Evolutionary conservation across 2,888 invertebrate species (phyloP).

Genomic region (Aphrophora alni): DNA sequence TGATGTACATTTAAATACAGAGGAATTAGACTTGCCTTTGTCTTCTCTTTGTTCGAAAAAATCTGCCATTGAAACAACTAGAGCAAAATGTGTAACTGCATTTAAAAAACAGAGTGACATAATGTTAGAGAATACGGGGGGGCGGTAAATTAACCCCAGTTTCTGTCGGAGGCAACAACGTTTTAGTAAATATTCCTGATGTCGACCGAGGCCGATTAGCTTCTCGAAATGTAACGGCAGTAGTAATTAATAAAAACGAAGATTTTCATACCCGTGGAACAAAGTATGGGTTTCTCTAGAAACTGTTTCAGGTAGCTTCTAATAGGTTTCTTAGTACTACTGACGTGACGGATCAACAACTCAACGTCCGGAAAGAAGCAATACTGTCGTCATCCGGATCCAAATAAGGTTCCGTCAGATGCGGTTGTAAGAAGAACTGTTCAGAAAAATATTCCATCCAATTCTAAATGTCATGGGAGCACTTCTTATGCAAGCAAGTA

Average conservation of each 20-base stretch:
- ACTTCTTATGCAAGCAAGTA: too few relatives aligned
- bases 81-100: not conserved
- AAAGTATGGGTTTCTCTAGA: not conserved
- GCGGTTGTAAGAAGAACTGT: not conserved
- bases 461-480: too few relatives aligned
- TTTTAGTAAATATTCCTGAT: not conserved
- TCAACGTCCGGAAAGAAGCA: not conserved
- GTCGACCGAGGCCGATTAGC: not conserved
- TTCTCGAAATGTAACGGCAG: not conserved
- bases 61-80: not conserved
- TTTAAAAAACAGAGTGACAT: not conserved
- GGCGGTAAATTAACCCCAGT: not conserved
- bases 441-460: not conserved
- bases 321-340: not conserved
- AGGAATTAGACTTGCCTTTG: not conserved
- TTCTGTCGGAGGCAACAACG: not conserved
- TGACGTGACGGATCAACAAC: not conserved
- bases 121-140: not conserved
- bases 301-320: not conserved
- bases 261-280: not conserved
- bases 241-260: not conserved
- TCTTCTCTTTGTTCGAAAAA: not conserved
- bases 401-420: not conserved
- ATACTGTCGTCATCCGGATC: not conserved
- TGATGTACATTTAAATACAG: not conserved